Evolutionary conservation across 92 coral and sea anemone genomes (phyloP), one percentile per base, ranked within the genome.

Genomic region (Muricea muricata): DNA sequence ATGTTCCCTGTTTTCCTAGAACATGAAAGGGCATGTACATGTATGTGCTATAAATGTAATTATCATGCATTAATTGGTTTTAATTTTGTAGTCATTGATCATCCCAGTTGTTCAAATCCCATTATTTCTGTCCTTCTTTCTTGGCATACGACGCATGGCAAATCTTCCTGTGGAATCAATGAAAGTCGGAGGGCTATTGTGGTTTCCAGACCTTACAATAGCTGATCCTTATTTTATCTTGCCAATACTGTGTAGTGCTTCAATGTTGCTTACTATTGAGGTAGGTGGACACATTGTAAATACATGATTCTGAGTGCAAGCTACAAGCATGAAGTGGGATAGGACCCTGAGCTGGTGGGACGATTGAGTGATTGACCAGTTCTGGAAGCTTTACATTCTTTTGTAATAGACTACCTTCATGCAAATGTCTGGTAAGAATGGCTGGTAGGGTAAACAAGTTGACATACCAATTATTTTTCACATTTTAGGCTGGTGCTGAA

Each of bases 231-330:
- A 92, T 40, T 96, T 90, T 89, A 89, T 96, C 7, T 83, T 94
- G 17, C 99, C 99, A 7, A 76, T 96, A 15, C 63, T 96, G 0
- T 93, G 98, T 88, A 93, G 98, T 83, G 89, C 91, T 60, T 85
- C 98, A 8, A 96, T 96, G 99, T 42, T 96, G 94, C 97, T 97
- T 3, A 71, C 99, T 25, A 77, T 96, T 41, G 99, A 96, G 97
- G 99, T 96, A 28, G 24, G 61, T 10, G 7, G n/a, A n/a, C n/a
- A n/a, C n/a, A n/a, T n/a, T n/a, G n/a, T n/a, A n/a, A n/a, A n/a
- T n/a, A n/a, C n/a, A n/a, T n/a, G n/a, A n/a, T n/a, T n/a, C n/a
- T n/a, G n/a, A n/a, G n/a, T n/a, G n/a, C n/a, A n/a, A n/a, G n/a
- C n/a, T n/a, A n/a, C n/a, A n/a, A n/a, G n/a, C n/a, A n/a, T n/a